A percentile compares a stretch with the other conserved stretches of the same genome.
These are phyloP conservation scores for Hypolimnas misippus DNA, from an alignment of 2,888 invertebrate genomes.

Conservation along the genomic window DNA sequence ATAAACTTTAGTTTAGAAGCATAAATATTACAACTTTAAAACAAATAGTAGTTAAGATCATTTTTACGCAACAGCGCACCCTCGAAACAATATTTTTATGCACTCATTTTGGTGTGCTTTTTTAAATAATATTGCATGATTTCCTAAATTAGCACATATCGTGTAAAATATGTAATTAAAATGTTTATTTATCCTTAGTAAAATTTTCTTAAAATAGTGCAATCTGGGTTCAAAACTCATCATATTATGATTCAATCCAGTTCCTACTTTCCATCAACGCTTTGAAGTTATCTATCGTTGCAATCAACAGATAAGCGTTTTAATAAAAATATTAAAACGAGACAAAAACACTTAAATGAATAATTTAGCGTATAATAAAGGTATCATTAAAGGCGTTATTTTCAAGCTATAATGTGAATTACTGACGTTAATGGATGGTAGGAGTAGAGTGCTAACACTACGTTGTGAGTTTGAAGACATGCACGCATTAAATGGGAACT, in stretches of 20 bases:
- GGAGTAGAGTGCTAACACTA: neutral
- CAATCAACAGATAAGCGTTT: neutral
- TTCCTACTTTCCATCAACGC: neutral
- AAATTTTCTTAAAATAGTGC: neutral
- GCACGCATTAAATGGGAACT: slow-evolving; percentile 13
- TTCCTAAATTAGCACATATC: too few species aligned
- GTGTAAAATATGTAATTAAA: too few species aligned
- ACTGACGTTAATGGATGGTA: slow-evolving; percentile 17
- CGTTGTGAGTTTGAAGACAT: neutral
- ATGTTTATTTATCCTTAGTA: too few species aligned
- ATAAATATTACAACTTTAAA: too few species aligned
- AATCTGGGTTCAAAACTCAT: neutral
- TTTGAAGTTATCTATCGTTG: neutral
- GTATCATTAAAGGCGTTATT: slow-evolving; percentile 11
- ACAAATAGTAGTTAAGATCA: too few species aligned
- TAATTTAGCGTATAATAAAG: slow-evolving; percentile 10
- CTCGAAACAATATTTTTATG: too few species aligned
- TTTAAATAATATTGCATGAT: too few species aligned
- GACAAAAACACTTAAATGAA: neutral
- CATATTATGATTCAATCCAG: neutral
- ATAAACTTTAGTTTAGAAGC: too few species aligned
- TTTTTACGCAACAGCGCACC: too few species aligned
- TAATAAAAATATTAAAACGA: neutral
- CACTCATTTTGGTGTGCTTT: too few species aligned
- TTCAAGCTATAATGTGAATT: slow-evolving; percentile 2